Evolutionary conservation across 2,888 invertebrate species (phyloP).

Genomic region (Platycheirus albimanus): DNA sequence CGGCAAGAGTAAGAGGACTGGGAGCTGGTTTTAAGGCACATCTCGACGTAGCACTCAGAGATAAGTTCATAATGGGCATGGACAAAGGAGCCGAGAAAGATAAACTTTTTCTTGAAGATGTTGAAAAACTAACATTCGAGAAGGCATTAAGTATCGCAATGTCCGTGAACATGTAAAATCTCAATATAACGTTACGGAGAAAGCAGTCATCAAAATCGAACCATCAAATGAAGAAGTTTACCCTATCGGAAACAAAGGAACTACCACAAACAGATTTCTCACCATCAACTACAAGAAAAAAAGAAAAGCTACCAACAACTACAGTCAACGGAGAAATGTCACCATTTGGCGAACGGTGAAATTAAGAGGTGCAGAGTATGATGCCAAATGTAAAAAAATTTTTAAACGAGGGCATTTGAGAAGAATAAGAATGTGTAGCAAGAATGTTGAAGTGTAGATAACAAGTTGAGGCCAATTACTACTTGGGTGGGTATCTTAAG

Average conservation of each 20-base stretch:
- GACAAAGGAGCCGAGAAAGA: conserved; percentile 6
- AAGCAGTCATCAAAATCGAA: background rate
- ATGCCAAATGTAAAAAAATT: background rate
- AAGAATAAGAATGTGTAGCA: background rate
- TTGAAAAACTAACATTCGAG: conserved; percentile 2
- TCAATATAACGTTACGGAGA: background rate
- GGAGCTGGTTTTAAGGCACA: background rate
- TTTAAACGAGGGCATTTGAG: background rate
- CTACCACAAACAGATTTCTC: background rate
- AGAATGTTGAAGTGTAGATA: background rate
- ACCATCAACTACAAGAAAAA: background rate
- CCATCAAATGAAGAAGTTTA: background rate
- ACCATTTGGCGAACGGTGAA: background rate
- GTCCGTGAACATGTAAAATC: background rate
- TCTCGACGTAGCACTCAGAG: background rate
- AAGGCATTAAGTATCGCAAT: conserved; percentile 3
- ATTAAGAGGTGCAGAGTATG: background rate
- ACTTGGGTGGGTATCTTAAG: background rate
- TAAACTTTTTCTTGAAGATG: conserved; percentile 16
- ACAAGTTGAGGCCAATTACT: background rate
- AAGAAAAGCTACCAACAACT: background rate
- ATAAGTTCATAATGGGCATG: conserved; percentile 17
- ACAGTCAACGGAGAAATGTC: background rate
- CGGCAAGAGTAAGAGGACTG: background rate
- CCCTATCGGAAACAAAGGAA: background rate